Base-by-base conservation (phyloP, 2,113 vertebrate genomes). In the Antigone vipio region DNA sequence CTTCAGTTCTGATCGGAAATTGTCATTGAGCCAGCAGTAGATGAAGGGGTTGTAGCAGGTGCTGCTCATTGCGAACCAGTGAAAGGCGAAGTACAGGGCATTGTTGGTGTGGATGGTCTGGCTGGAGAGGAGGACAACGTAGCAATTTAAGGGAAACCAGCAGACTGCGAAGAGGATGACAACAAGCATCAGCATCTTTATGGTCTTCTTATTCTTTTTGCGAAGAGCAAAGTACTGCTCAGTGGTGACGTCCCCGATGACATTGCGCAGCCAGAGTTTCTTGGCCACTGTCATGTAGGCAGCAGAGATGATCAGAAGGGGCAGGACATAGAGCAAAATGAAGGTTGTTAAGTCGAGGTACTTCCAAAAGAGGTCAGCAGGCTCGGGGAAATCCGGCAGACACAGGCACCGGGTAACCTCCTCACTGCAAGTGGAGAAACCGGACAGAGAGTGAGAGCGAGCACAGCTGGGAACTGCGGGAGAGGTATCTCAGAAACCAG, bases 1-100 rank as follows among this genome's bases (percentile, higher is more conserved):
- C 92, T 98, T 98, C 10, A 99, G 98, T 69, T 99, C 99, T 0
- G 98, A 97, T 49, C 99, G 97, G 95, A 99, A 99, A 93, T 98
- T 98, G 88, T 99, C 99, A 1, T 99, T 99, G 78, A 99, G 98
- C 97, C 99, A 99, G 97, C 99, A 99, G 97, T 99, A 99, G 95
- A 99, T 99, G 97, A 99, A 99, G 19, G 99, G 99, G 94, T 99
- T 99, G 97, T 99, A 99, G 97, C 99, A 99, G 64, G 99, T 99
- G 95, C 99, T 99, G 97, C 99, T 99, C 98, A 98, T 99, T 23
- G 99, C 99, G 6, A 99, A 97, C 99, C 99, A 99, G 96, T 99
- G 99, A 95, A 99, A 99, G 92, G 98, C 98, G 2, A 99, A 99
- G 95, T 99, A 99, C 68, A 99, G 91, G 52, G 97, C 98, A 0